Evolutionary conservation across 2,113 vertebrate species (phyloP).

Genomic region (Dissostichus mawsoni): DNA sequence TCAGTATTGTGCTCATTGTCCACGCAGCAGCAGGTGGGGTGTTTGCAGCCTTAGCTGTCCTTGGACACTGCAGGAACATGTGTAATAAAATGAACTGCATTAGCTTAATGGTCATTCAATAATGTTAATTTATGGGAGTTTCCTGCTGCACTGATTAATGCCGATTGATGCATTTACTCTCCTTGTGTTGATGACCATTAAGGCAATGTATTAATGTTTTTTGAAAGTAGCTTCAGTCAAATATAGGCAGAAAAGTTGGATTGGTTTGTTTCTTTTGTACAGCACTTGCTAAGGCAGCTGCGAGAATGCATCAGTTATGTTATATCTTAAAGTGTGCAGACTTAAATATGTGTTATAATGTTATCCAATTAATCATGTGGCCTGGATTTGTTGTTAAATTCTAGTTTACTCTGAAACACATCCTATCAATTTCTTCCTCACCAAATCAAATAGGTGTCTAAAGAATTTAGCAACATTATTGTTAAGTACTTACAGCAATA

Average conservation of each 20-base stretch:
- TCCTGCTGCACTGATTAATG: slow-evolving; percentile 29
- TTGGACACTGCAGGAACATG: slow-evolving; percentile 14
- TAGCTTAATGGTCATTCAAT: slow-evolving; percentile 36
- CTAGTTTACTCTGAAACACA: slow-evolving; percentile 1
- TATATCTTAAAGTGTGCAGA: slow-evolving; percentile 11
- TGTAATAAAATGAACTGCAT: slow-evolving; percentile 37
- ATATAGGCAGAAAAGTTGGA: slow-evolving; percentile 4
- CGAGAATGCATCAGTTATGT: slow-evolving; percentile 24
- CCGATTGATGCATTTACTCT: slow-evolving; percentile 41
- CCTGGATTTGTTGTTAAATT: neutral
- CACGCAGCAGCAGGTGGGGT: slow-evolving; percentile 31
- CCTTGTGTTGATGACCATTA: slow-evolving; percentile 13
- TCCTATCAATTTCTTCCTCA: slow-evolving; percentile 30
- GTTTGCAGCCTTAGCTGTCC: slow-evolving; percentile 29
- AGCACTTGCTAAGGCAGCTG: neutral
- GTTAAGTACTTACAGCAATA: slow-evolving; percentile 18
- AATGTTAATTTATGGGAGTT: slow-evolving; percentile 48
- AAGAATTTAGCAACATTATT: neutral
- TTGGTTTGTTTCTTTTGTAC: slow-evolving; percentile 1
- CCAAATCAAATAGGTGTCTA: slow-evolving; percentile 1
- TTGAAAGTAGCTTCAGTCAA: slow-evolving; percentile 10
- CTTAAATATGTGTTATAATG: slow-evolving; percentile 16
- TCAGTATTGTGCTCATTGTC: slow-evolving; percentile 41
- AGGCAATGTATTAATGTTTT: slow-evolving; percentile 29
- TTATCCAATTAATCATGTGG: slow-evolving; percentile 25